Conservation (phyloP, 2,888 invertebrate genomes). For the Bhutanitis thaidina region DNA sequence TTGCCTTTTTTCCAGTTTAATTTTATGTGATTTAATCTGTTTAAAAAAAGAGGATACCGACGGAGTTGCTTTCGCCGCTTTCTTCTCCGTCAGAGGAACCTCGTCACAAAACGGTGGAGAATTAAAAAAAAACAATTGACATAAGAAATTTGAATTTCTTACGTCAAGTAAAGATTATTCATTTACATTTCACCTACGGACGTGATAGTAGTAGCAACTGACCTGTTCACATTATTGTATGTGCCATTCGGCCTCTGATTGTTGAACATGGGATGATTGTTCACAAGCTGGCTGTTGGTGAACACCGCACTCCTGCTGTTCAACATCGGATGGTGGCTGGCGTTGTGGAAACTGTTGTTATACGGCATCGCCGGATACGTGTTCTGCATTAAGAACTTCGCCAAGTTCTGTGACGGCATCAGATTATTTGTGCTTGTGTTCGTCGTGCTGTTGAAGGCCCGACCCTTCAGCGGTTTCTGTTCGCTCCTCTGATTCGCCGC, state of each 20-base stretch:
- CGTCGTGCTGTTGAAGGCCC: conserved; percentile 55
- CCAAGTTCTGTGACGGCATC: conserved; percentile 58
- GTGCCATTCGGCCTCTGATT: conserved; percentile 52
- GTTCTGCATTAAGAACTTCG: conserved; percentile 68
- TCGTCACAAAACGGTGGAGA: no score
- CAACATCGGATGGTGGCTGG: conserved; percentile 65
- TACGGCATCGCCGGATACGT: conserved; percentile 69
- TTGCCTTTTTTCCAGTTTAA: no score
- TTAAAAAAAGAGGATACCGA: no score
- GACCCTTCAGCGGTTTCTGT: conserved; percentile 45
- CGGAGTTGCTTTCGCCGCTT: no score
- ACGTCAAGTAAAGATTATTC: no score
- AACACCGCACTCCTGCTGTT: conserved; percentile 42
- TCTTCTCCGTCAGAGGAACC: no score
- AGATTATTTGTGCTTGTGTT: conserved; percentile 40
- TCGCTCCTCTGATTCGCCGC: conserved; percentile 29
- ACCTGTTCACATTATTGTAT: conserved; percentile 41
- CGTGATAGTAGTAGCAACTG: no score
- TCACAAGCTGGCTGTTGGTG: conserved; percentile 40
- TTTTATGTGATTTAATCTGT: no score
- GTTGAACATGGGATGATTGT: conserved; percentile 43
- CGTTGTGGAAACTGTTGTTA: conserved; percentile 64
- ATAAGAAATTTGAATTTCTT: no score
- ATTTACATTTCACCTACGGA: no score
- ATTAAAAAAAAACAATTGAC: no score